phyloP scores from a whole-genome alignment of 2,113 vertebrate genomes.

The Pteronura brasiliensis region DNA sequence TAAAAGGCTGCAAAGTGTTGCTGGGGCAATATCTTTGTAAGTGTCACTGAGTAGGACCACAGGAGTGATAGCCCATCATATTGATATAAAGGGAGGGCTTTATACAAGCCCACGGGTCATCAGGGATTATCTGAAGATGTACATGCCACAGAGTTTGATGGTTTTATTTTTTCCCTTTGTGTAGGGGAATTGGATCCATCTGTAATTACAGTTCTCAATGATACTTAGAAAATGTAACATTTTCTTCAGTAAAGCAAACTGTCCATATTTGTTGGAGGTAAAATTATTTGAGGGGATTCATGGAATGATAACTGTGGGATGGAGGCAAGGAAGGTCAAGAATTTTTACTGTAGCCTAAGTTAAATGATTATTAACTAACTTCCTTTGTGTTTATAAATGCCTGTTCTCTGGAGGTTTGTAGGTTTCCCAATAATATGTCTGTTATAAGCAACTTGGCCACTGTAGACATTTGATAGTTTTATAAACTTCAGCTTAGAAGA shows the following conservation, averaged over 20 bases:
- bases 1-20: not conserved
- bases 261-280: not conserved
- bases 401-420: slow-evolving; percentile 44
- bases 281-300: not conserved
- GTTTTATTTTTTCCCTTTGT: not conserved
- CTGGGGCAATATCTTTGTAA: not conserved
- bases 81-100: not conserved
- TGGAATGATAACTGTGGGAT: not conserved
- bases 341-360: not conserved
- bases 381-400: slow-evolving; percentile 44
- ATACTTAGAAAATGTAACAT: not conserved
- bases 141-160: too few species aligned
- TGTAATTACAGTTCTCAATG: not conserved
- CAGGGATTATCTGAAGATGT: not conserved
- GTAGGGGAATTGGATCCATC: not conserved
- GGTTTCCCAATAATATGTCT: not conserved
- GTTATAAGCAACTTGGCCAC: not conserved
- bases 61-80: not conserved
- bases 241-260: not conserved
- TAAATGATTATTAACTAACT: slow-evolving; percentile 54
- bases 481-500: not conserved
- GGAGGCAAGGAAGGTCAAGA: not conserved
- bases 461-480: not conserved
- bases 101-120: not conserved
- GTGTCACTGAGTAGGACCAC: not conserved